Percentiles rank a stretch among this genome's conserved stretches.
These are phyloP conservation scores for Drosophila rubida DNA, from an alignment of 2,888 invertebrate species.

Conservation along the genomic window DNA sequence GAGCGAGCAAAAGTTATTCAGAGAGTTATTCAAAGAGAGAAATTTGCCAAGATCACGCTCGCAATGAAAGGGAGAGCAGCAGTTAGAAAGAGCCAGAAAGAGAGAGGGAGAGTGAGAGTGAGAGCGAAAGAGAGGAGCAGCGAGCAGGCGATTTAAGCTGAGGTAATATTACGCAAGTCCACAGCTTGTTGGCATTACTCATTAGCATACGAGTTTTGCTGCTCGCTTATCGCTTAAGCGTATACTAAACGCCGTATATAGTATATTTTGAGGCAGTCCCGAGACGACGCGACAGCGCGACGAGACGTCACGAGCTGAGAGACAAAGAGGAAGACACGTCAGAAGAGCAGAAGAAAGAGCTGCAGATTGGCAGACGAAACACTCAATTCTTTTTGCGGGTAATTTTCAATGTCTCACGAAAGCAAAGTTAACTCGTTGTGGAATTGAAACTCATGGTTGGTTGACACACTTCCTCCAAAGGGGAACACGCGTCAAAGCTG, in stretches of 20 bases:
- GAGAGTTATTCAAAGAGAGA: neutral
- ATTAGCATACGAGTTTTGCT: constrained; percentile 52
- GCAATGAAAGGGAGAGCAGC: neutral
- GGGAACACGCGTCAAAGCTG: constrained; percentile 29
- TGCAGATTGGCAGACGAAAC: constrained; percentile 9
- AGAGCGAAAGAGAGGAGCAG: neutral
- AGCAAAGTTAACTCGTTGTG: constrained; percentile 10
- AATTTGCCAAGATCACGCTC: neutral
- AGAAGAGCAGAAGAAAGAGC: constrained; percentile 43
- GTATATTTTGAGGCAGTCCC: constrained; percentile 61
- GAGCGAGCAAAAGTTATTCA: neutral
- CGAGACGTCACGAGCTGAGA: constrained; percentile 16
- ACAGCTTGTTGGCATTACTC: constrained; percentile 46
- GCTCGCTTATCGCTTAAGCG: neutral
- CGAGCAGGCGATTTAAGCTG: neutral
- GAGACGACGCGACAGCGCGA: constrained; percentile 3
- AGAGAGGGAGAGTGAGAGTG: neutral
- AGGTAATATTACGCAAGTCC: constrained; percentile 45
- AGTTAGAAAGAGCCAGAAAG: neutral
- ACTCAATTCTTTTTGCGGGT: constrained; percentile 1
- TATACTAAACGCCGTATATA: neutral
- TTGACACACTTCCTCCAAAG: constrained; percentile 55
- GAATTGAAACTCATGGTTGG: constrained; percentile 36
- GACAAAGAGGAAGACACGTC: constrained; percentile 45
- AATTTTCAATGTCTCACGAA: constrained; percentile 31